Evolutionary conservation across 37 sponge, comb jelly and placozoan species (phyloP), one percentile per base, ranked within the genome.

Genomic region (Oopsacas minuta): DNA sequence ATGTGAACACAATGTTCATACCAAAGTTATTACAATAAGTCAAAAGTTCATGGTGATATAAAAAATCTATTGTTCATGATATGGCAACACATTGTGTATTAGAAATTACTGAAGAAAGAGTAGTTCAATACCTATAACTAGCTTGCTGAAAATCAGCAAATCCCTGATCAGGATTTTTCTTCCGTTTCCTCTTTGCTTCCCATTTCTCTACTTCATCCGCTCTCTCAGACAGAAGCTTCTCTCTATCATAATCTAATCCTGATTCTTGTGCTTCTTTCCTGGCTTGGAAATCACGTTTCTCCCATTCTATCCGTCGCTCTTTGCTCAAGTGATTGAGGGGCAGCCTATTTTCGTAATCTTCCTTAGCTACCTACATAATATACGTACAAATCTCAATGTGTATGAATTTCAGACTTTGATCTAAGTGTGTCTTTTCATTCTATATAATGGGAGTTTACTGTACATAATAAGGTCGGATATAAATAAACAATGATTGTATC

Each of bases 131-230:
- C 75, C 75, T 61, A 12, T 20, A 61, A 61, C 75, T 61, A 25
- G 75, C 75, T 61, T 61, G 75, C 22, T 61, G 75, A n/a, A 61
- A 61, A 92, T 88, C 90, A 36, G 95, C 52, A 86, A 98, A 98
- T 23, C 99, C 99, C 17, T 88, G 83, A 39, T 98, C 99, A 0
- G 99, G 96, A 49, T 98, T 98, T 82, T 94, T 93, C 86, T 90
- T 90, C 84, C 90, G 92, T 82, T 86, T 90, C 32, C 88, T 82
- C 87, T 91, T 91, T 30, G 93, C 82, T 36, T 95, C 89, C 17
- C 84, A 37, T 51, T 88, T 91, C 84, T 95, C 99, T 39, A 98
- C 36, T 8, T 98, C 96, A 42, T 91, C 86, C 23, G 99, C 99
- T 23, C 88, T 82, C 0, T 85, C 75, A 7, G 91, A 92, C 81